phyloP scores from a whole-genome alignment of 37 sponge, comb jelly and placozoan species.

The Hormiphora californensis region DNA sequence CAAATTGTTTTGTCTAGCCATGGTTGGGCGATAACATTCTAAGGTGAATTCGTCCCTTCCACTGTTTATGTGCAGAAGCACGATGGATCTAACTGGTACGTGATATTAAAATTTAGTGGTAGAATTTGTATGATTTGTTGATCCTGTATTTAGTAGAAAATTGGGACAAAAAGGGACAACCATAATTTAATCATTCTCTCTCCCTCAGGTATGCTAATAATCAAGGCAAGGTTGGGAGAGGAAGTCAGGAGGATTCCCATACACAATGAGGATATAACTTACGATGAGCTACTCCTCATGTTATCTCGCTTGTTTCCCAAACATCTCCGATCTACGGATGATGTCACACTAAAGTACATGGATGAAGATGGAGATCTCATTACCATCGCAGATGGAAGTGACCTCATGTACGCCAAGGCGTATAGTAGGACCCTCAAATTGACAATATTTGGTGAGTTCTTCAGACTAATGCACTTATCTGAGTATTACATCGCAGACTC shows the following conservation, averaged over 20 bases:
- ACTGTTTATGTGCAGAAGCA: too few species aligned
- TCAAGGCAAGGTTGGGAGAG: constrained; percentile 79
- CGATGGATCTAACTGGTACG: too few species aligned
- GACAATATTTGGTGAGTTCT: constrained; percentile 64
- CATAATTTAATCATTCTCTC: too few species aligned
- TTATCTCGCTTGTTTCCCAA: constrained; percentile 77
- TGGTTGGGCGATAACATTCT: too few species aligned
- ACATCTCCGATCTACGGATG: constrained; percentile 67
- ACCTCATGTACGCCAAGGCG: constrained; percentile 79
- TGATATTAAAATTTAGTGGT: too few species aligned
- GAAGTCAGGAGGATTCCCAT: constrained; percentile 76
- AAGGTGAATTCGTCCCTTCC: too few species aligned
- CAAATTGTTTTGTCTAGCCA: too few species aligned
- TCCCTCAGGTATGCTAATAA: constrained; percentile 76
- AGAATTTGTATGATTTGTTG: too few species aligned
- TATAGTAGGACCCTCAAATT: constrained; percentile 61
- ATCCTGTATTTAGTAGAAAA: too few species aligned
- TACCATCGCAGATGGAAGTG: constrained; percentile 73
- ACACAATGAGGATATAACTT: constrained; percentile 89
- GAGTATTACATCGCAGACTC: too few species aligned
- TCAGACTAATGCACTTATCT: too few species aligned
- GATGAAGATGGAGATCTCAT: constrained; percentile 88
- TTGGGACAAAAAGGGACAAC: too few species aligned
- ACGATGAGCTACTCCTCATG: constrained; percentile 91
- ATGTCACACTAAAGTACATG: constrained; percentile 76